phyloP scores from a whole-genome alignment of 1,140 invertebrate species.

The Micrasema minimum region DNA sequence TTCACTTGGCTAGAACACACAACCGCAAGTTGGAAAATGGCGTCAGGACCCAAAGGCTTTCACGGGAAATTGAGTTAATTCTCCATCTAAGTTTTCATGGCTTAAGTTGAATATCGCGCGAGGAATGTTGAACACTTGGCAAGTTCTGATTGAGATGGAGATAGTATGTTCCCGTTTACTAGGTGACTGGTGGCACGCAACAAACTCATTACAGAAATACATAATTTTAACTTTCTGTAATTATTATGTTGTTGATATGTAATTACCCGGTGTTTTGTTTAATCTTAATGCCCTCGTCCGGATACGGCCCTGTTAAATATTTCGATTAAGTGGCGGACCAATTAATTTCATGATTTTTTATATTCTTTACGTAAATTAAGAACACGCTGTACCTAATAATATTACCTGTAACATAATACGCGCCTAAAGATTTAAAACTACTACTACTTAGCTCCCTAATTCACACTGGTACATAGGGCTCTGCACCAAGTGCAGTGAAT shows the following conservation, averaged over 20 bases:
- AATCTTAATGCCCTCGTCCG: constrained; percentile 32
- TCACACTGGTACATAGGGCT: too few relatives aligned
- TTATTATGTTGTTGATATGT: constrained; percentile 45
- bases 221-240: constrained; percentile 44
- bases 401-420: too few relatives aligned
- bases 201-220: constrained; percentile 42
- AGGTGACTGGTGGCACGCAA: constrained; percentile 31
- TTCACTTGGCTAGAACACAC: background rate
- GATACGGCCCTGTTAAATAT: constrained; percentile 38
- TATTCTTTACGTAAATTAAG: too few relatives aligned
- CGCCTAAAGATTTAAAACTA: too few relatives aligned
- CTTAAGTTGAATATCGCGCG: constrained; percentile 22
- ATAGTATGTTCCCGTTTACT: background rate
- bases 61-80: constrained; percentile 24
- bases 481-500: too few relatives aligned
- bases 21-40: background rate
- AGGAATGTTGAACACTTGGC: background rate
- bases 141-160: background rate
- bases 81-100: constrained; percentile 12
- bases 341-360: constrained; percentile 19
- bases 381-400: too few relatives aligned
- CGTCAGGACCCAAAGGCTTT: background rate
- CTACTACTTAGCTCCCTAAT: too few relatives aligned
- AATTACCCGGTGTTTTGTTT: constrained; percentile 47
- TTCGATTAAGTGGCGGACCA: constrained; percentile 22